A percentile compares a stretch with the other conserved stretches of the same genome.
Evolutionary conservation across 2,113 vertebrate species (phyloP).

Genomic region (Thamnophis sirtalis): DNA sequence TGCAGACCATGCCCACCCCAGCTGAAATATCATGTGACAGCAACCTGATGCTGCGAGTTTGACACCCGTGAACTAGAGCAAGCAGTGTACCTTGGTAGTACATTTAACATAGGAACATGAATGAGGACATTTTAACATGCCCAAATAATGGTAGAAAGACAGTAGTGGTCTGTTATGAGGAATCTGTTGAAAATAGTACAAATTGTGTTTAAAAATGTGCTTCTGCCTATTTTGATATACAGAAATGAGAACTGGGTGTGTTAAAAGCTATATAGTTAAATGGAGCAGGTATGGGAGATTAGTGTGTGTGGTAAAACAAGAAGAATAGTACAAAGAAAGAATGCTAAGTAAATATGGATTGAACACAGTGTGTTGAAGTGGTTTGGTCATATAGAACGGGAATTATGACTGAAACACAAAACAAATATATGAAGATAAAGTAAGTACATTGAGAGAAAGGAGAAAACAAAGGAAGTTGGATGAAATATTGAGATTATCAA

Average conservation of each 20-base stretch:
- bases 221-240: not conserved
- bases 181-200: not conserved
- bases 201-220: not conserved
- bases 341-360: not conserved
- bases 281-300: not conserved
- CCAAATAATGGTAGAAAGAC: not conserved
- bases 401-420: not conserved
- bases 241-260: not conserved
- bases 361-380: not conserved
- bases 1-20: too few relatives aligned
- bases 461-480: not conserved
- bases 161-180: not conserved
- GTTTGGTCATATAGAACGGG: not conserved
- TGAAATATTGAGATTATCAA: not conserved
- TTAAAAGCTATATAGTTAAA: not conserved
- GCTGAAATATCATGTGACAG: too few relatives aligned
- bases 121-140: not conserved
- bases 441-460: not conserved
- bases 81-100: not conserved
- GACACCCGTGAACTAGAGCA: not conserved
- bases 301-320: not conserved
- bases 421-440: not conserved
- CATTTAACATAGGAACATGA: not conserved
- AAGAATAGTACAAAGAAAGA: not conserved
- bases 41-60: too few relatives aligned